Evolutionary conservation across 2,113 vertebrate species (phyloP).

Genomic region (Acrocephalus kingi): DNA sequence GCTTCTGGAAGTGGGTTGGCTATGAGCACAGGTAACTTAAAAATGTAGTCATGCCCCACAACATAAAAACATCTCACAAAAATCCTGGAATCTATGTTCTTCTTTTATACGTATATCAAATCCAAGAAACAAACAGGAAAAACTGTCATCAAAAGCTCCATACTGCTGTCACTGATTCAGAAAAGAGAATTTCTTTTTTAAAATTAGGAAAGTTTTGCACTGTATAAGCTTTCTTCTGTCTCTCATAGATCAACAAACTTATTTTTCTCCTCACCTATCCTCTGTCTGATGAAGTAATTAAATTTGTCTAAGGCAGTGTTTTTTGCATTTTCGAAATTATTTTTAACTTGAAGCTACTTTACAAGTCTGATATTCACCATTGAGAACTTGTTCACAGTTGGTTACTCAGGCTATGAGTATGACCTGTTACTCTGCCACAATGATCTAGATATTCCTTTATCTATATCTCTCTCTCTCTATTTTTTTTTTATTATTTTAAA

Average conservation of each 20-base stretch:
- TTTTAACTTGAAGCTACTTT: not conserved
- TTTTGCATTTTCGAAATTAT: not conserved
- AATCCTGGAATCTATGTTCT: not conserved
- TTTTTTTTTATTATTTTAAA: not conserved
- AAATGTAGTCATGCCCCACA: not conserved
- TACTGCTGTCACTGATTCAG: not conserved
- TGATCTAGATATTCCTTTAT: not conserved
- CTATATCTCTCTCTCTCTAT: not conserved
- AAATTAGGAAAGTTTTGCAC: not conserved
- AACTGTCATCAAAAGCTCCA: not conserved
- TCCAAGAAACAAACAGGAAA: not conserved
- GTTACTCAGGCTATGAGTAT: not conserved
- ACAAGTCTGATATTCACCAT: not conserved
- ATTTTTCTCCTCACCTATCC: not conserved
- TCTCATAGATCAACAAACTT: not conserved
- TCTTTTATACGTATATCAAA: not conserved
- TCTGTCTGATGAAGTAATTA: not conserved
- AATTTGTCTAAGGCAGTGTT: not conserved
- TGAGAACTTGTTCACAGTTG: not conserved
- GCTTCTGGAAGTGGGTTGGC: not conserved
- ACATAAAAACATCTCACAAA: not conserved
- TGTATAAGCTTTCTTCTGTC: not conserved
- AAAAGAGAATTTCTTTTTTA: not conserved
- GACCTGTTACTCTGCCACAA: not conserved
- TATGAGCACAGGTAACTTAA: not conserved